Percentiles rank a stretch among this genome's conserved stretches.
Evolutionary conservation across 2,113 vertebrate genomes (phyloP).

Genomic region (Nestor notabilis): DNA sequence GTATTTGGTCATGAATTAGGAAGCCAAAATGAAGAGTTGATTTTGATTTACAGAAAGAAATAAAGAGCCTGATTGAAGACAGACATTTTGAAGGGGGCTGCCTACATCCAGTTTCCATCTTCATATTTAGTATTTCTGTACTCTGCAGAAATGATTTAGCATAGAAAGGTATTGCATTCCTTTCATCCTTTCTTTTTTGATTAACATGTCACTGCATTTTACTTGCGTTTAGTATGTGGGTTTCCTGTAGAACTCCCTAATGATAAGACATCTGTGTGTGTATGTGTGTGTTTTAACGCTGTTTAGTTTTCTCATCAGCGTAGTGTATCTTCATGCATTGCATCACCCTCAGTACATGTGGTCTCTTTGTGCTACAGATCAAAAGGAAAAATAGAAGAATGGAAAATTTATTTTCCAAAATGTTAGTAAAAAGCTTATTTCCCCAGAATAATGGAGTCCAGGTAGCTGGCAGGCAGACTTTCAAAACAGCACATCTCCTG

Average conservation of each 20-base stretch:
- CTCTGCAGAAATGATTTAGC: not conserved
- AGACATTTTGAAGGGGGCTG: not conserved
- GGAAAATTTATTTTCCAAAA: conserved; percentile 40
- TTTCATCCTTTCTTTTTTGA: conserved; percentile 8
- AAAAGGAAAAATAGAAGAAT: conserved; percentile 55
- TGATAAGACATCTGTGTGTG: not conserved
- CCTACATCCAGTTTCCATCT: not conserved
- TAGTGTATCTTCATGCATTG: not conserved
- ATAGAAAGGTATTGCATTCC: not conserved
- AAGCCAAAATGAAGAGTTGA: not conserved
- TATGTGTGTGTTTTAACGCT: not conserved
- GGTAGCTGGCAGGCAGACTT: conserved; percentile 34
- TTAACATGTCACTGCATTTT: not conserved
- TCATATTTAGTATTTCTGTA: not conserved
- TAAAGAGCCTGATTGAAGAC: not conserved
- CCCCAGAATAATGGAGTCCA: conserved; percentile 30
- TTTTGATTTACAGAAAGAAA: not conserved
- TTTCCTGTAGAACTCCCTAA: not conserved
- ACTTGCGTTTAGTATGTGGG: not conserved
- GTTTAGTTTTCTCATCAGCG: not conserved
- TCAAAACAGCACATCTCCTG: conserved; percentile 5
- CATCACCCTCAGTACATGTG: not conserved
- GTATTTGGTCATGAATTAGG: not conserved
- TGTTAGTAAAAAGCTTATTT: conserved; percentile 54
- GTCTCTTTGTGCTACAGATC: conserved; percentile 7